Evolutionary conservation across 2,113 vertebrate species (phyloP), one percentile per base, ranked within the genome.

Genomic region (Amazona vittata): DNA sequence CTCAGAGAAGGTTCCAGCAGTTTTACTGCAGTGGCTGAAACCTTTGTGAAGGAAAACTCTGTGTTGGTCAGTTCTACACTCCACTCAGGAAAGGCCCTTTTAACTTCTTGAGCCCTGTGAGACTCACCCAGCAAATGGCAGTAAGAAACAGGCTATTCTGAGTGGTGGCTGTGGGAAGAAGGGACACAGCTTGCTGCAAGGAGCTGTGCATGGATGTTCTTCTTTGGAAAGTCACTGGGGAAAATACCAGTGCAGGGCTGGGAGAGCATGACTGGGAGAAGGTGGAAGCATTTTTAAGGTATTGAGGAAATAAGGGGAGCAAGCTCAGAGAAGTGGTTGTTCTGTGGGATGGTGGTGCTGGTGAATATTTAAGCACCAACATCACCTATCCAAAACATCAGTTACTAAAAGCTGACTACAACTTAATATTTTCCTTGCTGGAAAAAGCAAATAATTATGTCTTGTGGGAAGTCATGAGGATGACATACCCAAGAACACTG

Each of bases 391-490:
- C 35, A 69, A 90, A 97, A 77, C 70, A 83, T 25, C 28, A 18
- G 55, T 82, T 92, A 68, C 83, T 92, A 84, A 90, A 83, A 60
- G n/a, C 70, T 96, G 49, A 84, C 82, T 96, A 64, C 88, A 71
- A 50, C 64, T 90, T 89, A 62, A 37, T 37, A 37, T 37, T 37
- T 37, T 37, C 37, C 37, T 37, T 37, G 37, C 37, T 37, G 37
- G 37, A 37, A 37, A 37, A 37, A 37, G 37, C 37, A 37, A 37
- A 37, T 37, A 37, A 37, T 88, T 92, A 84, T 90, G 93, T 94
- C 96, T 97, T 97, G 96, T 90, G 92, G 92, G 89, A 95, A 97
- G 84, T 83, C 70, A 49, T 63, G 85, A 95, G 74, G 81, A 79
- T 87, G 94, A 94, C 84, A 77, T 94, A 83, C 73, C 69, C 94